phyloP scores from a whole-genome alignment of 2,888 invertebrate species.

The Isotomurus palustris region DNA sequence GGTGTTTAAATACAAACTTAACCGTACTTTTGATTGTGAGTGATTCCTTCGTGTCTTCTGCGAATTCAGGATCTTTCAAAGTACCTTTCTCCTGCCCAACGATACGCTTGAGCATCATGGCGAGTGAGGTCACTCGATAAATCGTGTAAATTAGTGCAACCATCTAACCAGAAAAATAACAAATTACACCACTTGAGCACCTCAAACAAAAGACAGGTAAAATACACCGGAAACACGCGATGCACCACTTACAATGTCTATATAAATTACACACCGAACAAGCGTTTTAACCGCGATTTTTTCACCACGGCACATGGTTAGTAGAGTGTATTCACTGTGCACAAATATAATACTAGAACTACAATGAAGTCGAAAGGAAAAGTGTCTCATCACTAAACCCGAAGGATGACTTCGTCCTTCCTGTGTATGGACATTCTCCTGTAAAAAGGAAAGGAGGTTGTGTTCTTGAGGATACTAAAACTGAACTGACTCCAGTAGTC shows the following conservation, averaged over 20 bases:
- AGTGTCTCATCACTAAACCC: too few species aligned
- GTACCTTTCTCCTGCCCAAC: neutral
- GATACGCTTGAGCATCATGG: neutral
- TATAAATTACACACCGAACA: neutral
- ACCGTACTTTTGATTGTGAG: constrained; percentile 5
- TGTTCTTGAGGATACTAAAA: too few species aligned
- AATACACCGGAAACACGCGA: too few species aligned
- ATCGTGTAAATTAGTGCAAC: constrained; percentile 6
- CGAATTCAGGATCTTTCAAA: neutral
- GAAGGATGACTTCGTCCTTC: too few species aligned
- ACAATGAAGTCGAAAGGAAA: too few species aligned
- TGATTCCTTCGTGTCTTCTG: neutral
- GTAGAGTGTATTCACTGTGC: neutral
- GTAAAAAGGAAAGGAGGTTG: too few species aligned
- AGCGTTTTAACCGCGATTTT: too few species aligned
- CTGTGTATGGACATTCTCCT: too few species aligned
- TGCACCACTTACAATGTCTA: neutral
- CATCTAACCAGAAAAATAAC: neutral
- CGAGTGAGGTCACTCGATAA: constrained; percentile 1
- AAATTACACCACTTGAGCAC: too few species aligned
- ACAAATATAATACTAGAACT: neutral
- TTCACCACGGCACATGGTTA: too few species aligned
- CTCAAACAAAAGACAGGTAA: too few species aligned
- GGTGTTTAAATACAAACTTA: neutral
- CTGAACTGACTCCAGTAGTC: too few species aligned